Evolutionary conservation across 2,888 invertebrate species (phyloP), one percentile per base, ranked within the genome.

Genomic region (Melipona bicolor): DNA sequence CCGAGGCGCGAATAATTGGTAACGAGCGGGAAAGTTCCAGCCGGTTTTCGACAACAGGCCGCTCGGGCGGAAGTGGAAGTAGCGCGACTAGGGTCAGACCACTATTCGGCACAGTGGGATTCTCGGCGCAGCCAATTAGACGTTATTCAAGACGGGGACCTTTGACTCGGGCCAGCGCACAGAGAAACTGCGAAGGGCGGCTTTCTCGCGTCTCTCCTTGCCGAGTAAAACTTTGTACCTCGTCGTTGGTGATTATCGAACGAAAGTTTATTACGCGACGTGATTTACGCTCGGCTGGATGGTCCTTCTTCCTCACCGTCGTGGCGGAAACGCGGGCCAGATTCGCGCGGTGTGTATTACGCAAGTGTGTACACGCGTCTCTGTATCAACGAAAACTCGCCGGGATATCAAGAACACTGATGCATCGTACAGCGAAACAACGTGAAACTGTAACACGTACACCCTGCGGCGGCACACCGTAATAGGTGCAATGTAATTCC

Each of bases 191-290:
- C 43, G 32, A 50, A 64, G 50, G 59, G 52, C 52, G 65, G 64
- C 72, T 72, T 79, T 9, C 82, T 68, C 80, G 71, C 32, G 32
- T 32, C 32, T 65, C 77, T 83, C 83, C 9, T 72, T 72, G 64
- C 56, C 62, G 17, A 21, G 81, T 81, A 73, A 88, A 89, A 89
- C 86, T 89, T 86, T 70, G 64, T 59, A 73, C 77, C 77, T 79
- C 81, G 84, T 81, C 82, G 84, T 83, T 77, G 80, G 77, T 78
- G 87, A 89, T 89, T 82, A 88, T 89, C 85, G 71, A 70, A 69
- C 68, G 77, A 71, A 76, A 75, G 83, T 81, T 89, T 80, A 83
- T 85, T 74, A 77, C 4, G 5, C 74, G 72, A 72, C 52, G 50
- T 78, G 81, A 81, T 84, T 87, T 78, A 81, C 80, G 80, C 78